These are phyloP conservation scores for Luffia ferchaultella DNA, from an alignment of 2,888 invertebrate species.

Conservation along the genomic window DNA sequence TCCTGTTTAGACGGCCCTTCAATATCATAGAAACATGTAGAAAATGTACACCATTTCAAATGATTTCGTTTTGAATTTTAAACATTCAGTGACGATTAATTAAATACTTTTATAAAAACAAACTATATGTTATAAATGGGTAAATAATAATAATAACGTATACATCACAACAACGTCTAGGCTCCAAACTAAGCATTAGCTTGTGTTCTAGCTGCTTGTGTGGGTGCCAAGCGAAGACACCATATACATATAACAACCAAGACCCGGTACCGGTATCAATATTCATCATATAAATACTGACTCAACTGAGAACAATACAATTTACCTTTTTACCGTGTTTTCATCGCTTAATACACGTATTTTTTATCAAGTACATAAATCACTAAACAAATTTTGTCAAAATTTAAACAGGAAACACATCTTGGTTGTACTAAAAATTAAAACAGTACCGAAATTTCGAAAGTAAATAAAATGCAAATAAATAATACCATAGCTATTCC, in stretches of 20 bases:
- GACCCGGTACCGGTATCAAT: neutral
- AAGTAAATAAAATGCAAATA: neutral
- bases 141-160: too few species aligned
- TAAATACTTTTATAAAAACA: neutral
- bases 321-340: too few species aligned
- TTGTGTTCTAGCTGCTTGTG: too few species aligned
- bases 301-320: too few species aligned
- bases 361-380: neutral
- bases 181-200: too few species aligned
- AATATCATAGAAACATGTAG: neutral
- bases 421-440: neutral
- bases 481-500: neutral
- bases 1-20: neutral
- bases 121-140: too few species aligned
- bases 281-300: neutral
- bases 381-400: neutral
- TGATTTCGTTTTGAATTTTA: neutral
- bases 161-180: too few species aligned
- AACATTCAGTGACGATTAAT: neutral
- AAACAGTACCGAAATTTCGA: neutral
- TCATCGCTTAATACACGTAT: too few species aligned
- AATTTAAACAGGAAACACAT: neutral
- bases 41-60: neutral
- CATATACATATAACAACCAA: neutral
- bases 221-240: neutral